Percentiles rank a stretch among this genome's conserved stretches.
Conservation (phyloP, 2,113 vertebrate species). For the Triplophysa dalaica region DNA sequence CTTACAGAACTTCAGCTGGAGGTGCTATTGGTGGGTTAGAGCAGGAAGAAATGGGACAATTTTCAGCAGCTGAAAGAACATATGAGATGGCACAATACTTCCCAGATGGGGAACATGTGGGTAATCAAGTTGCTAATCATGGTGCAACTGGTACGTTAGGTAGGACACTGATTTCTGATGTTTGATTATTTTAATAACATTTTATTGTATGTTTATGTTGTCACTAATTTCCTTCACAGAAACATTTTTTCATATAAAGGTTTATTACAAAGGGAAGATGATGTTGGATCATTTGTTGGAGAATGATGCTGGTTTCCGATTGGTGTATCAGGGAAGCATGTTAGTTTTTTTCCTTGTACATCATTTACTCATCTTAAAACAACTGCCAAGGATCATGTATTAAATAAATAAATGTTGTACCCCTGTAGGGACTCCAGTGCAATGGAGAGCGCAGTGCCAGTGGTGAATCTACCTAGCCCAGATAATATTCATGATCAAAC, state of each 20-base stretch:
- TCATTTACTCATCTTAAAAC: background rate
- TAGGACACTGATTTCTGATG: background rate
- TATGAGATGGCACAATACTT: background rate
- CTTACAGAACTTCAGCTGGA: background rate
- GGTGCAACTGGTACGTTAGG: background rate
- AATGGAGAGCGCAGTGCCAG: background rate
- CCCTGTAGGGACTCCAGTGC: background rate
- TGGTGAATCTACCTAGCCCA: constrained; percentile 72
- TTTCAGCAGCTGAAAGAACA: constrained; percentile 7
- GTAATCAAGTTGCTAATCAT: background rate
- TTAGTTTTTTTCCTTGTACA: background rate
- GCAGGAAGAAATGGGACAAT: background rate
- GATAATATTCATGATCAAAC: constrained; percentile 65
- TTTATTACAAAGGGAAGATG: constrained; percentile 79
- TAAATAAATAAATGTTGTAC: background rate
- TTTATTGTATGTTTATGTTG: background rate
- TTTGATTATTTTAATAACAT: background rate
- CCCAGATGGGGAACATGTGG: background rate
- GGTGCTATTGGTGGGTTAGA: background rate
- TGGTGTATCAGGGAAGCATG: constrained; percentile 71
- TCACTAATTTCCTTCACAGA: constrained; percentile 59
- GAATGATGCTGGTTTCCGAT: constrained; percentile 72
- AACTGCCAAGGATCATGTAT: background rate
- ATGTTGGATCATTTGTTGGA: constrained; percentile 67
- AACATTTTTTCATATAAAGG: constrained; percentile 75